Conservation (phyloP, 2,888 invertebrate species). For the Hoplodrina blanda region DNA sequence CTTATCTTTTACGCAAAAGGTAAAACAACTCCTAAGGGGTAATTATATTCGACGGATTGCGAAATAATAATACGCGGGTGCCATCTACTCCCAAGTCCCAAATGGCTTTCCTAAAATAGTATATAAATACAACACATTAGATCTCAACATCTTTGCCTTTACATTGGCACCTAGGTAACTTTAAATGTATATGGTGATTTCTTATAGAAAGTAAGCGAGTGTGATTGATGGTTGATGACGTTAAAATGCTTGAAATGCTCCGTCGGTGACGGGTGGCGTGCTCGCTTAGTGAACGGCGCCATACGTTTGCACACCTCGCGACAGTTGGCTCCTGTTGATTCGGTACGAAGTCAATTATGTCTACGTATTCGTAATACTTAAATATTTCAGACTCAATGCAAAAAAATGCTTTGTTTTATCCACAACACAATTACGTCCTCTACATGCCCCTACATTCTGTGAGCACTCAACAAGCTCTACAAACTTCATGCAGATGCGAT, state of each 20-base stretch:
- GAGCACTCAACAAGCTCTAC: slow-evolving; percentile 45
- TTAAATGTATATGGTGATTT: slow-evolving; percentile 5
- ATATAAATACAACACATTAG: background rate
- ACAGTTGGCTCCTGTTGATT: slow-evolving; percentile 50
- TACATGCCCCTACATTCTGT: slow-evolving; percentile 28
- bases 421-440: slow-evolving; percentile 31
- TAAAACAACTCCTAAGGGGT: slow-evolving; percentile 32
- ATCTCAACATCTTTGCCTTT: background rate
- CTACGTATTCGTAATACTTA: too few relatives aligned
- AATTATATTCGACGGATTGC: slow-evolving; percentile 24
- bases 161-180: background rate
- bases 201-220: slow-evolving; percentile 42
- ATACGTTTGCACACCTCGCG: slow-evolving; percentile 39
- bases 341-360: slow-evolving; percentile 51
- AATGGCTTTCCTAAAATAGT: background rate
- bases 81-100: too few relatives aligned
- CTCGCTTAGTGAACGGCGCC: slow-evolving; percentile 27
- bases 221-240: slow-evolving; percentile 52
- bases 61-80: too few relatives aligned
- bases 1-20: slow-evolving; percentile 26
- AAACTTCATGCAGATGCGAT: slow-evolving; percentile 54
- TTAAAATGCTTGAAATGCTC: slow-evolving; percentile 51
- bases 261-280: slow-evolving; percentile 38
- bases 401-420: slow-evolving; percentile 31
- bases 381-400: slow-evolving; percentile 39